Conservation (phyloP, 1,140 invertebrate species). For the Steinernema feltiae region DNA sequence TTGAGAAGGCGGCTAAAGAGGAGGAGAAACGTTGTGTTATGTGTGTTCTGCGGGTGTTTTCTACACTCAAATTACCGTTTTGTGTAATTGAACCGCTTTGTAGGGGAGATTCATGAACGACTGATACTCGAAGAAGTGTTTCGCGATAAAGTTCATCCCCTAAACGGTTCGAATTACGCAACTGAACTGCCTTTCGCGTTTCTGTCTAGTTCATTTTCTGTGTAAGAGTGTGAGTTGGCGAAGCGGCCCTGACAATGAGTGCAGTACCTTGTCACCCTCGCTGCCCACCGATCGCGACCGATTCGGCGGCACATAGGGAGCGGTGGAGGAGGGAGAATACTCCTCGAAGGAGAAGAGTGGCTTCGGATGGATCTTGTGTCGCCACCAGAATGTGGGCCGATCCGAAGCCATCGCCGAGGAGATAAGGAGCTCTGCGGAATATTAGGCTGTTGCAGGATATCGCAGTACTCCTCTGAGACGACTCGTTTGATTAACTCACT, state of each 20-base stretch:
- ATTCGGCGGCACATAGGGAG: neutral
- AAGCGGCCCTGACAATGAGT: no score
- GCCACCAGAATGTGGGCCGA: conserved; percentile 30
- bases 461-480: neutral
- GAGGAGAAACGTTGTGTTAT: neutral
- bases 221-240: no score
- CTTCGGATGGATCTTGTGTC: conserved; percentile 27
- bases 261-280: conserved; percentile 27
- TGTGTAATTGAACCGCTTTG: conserved; percentile 55
- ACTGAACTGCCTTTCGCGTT: conserved; percentile 4
- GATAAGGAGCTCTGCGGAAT: neutral
- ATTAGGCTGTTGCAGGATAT: neutral
- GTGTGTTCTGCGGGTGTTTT: neutral
- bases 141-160: conserved; percentile 55
- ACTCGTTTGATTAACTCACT: conserved; percentile 9
- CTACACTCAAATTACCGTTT: conserved; percentile 36
- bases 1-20: conserved; percentile 46
- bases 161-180: conserved; percentile 24
- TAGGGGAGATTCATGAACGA: conserved; percentile 56
- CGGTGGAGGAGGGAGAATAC: neutral
- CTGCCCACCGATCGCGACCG: neutral
- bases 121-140: conserved; percentile 57
- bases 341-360: conserved; percentile 7
- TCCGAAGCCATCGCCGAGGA: conserved; percentile 2
- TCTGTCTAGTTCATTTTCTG: no score